Evolutionary conservation across 2,113 vertebrate species (phyloP).

Genomic region (Misgurnus mizolepis): DNA sequence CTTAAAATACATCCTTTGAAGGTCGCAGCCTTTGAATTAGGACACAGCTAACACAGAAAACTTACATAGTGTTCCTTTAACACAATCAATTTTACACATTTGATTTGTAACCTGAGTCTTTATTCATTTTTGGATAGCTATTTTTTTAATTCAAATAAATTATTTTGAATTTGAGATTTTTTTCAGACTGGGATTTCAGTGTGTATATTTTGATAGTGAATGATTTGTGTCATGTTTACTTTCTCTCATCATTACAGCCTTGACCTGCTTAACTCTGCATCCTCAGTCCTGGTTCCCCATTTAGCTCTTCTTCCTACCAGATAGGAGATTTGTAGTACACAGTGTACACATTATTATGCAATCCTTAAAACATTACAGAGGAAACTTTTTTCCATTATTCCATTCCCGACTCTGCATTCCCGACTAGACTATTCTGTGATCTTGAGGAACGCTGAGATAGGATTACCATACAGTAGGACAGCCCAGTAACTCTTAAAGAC

Average conservation of each 20-base stretch:
- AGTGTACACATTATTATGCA: background rate
- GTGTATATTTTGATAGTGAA: background rate
- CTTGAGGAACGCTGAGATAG: background rate
- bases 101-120: too few relatives aligned
- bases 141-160: too few relatives aligned
- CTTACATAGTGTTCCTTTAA: too few relatives aligned
- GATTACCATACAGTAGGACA: background rate
- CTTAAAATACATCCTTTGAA: too few relatives aligned
- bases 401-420: background rate
- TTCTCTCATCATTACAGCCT: slow-evolving; percentile 51
- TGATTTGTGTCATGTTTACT: slow-evolving; percentile 50
- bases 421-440: background rate
- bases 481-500: slow-evolving; percentile 47
- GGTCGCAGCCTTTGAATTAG: too few relatives aligned
- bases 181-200: too few relatives aligned
- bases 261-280: slow-evolving; percentile 49
- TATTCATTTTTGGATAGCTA: too few relatives aligned
- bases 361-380: background rate
- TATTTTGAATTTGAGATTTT: too few relatives aligned
- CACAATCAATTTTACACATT: too few relatives aligned
- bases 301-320: slow-evolving; percentile 47
- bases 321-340: slow-evolving; percentile 46
- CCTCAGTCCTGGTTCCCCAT: slow-evolving; percentile 60
- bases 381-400: background rate
- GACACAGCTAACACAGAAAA: too few relatives aligned